A percentile compares a stretch with the other conserved stretches of the same genome.
Evolutionary conservation across 2,113 vertebrate species (phyloP).

Genomic region (Mormyrus lacerda): DNA sequence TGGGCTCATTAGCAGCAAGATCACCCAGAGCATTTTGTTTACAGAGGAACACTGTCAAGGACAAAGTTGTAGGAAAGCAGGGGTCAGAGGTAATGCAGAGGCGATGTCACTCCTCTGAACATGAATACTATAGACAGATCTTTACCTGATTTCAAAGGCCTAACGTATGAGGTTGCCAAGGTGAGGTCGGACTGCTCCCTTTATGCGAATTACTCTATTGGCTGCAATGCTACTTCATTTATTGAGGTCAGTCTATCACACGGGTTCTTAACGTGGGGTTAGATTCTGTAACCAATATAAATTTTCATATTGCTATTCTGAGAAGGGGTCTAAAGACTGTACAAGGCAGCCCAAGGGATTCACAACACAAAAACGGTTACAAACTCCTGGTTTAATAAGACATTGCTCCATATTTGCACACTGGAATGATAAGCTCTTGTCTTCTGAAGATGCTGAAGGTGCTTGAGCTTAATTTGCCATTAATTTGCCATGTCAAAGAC

Average conservation of each 20-base stretch:
- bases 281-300: neutral
- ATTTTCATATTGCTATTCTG: neutral
- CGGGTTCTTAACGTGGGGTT: neutral
- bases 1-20: neutral
- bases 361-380: neutral
- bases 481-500: neutral
- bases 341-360: neutral
- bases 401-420: neutral
- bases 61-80: neutral
- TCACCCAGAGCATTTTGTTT: neutral
- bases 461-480: neutral
- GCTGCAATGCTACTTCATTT: neutral
- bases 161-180: neutral
- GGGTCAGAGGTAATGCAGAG: neutral
- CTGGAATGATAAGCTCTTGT: neutral
- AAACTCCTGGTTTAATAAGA: neutral
- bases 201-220: neutral
- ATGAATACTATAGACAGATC: neutral
- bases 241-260: neutral
- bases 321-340: neutral
- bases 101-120: neutral
- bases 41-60: neutral
- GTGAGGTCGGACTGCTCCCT: neutral
- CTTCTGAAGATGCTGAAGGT: neutral
- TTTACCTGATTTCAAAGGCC: neutral